phyloP scores from a whole-genome alignment of 2,797 vertebrate species.

The Sandelia bainsii region DNA sequence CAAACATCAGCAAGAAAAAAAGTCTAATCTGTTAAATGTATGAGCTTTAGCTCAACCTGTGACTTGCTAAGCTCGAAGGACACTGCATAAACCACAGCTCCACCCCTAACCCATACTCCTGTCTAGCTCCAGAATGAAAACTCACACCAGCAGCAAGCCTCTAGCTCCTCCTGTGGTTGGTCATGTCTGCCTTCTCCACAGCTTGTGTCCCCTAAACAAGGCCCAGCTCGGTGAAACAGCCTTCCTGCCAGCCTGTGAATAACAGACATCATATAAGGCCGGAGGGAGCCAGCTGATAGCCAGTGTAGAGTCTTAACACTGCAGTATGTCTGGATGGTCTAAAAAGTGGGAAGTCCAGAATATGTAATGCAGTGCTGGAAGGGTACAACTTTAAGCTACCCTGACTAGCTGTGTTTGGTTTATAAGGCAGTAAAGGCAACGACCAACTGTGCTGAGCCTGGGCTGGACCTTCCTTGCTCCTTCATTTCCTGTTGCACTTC shows the following conservation, averaged over 20 bases:
- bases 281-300: slow-evolving; percentile 43
- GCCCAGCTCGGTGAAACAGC: slow-evolving; percentile 81
- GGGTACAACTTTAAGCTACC: slow-evolving; percentile 28
- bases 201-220: slow-evolving; percentile 73
- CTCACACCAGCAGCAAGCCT: slow-evolving; percentile 81
- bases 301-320: slow-evolving; percentile 43
- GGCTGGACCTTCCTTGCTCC: slow-evolving; percentile 78
- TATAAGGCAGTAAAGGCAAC: slow-evolving; percentile 42
- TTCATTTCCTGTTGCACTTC: slow-evolving; percentile 79
- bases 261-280: slow-evolving; percentile 76
- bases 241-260: slow-evolving; percentile 83
- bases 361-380: background rate
- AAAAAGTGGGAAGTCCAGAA: slow-evolving; percentile 43
- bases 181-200: slow-evolving; percentile 67
- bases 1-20: slow-evolving; percentile 9
- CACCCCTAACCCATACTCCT: slow-evolving; percentile 48
- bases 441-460: slow-evolving; percentile 56
- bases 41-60: slow-evolving; percentile 10
- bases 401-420: slow-evolving; percentile 31
- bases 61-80: slow-evolving; percentile 34
- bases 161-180: slow-evolving; percentile 80
- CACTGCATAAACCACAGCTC: slow-evolving; percentile 36
- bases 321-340: slow-evolving; percentile 16
- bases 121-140: slow-evolving; percentile 61
- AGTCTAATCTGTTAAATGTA: slow-evolving; percentile 22